Conservation (phyloP, 2,113 vertebrate species). For the Alethe diademata region DNA sequence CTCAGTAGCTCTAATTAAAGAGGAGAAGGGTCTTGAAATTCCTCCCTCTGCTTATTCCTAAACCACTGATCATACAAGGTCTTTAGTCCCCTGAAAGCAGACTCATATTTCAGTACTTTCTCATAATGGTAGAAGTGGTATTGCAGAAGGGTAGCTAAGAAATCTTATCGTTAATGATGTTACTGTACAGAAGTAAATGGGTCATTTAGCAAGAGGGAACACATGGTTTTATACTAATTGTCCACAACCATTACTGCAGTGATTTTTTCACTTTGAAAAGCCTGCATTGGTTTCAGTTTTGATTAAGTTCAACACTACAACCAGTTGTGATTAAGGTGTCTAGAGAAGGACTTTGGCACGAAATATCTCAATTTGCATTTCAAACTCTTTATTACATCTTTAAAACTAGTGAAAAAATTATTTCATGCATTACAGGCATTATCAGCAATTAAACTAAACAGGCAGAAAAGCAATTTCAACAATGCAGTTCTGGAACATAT, state of each 20-base stretch:
- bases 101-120: not conserved
- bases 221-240: not conserved
- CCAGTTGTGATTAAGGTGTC: not conserved
- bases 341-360: not conserved
- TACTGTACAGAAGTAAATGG: not conserved
- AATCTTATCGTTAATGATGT: not conserved
- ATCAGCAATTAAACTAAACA: not conserved
- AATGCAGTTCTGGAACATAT: not conserved
- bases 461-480: not conserved
- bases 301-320: not conserved
- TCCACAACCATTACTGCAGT: not conserved
- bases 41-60: not conserved
- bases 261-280: not conserved
- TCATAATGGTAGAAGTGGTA: not conserved
- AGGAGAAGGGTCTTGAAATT: not conserved
- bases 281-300: not conserved
- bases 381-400: not conserved
- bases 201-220: not conserved
- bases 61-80: not conserved
- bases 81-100: not conserved
- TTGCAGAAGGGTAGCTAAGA: not conserved
- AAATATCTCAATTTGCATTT: not conserved
- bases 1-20: not conserved
- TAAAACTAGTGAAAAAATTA: not conserved
- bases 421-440: not conserved